Conservation (phyloP, 2,888 invertebrate species). For the Sialis fuliginosa region DNA sequence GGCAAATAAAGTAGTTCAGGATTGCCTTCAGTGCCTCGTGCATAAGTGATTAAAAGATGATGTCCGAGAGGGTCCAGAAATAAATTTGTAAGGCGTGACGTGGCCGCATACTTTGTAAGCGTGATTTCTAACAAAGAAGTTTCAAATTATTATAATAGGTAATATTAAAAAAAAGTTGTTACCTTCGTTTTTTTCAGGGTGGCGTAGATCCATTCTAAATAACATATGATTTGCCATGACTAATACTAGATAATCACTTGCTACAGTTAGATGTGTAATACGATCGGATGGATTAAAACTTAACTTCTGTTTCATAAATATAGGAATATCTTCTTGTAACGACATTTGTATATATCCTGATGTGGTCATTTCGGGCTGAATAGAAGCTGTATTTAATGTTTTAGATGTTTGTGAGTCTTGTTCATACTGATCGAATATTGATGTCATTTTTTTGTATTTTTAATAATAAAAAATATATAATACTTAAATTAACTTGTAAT, state of each 20-base stretch:
- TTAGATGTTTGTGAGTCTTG: slow-evolving; percentile 46
- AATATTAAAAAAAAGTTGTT: slow-evolving; percentile 9
- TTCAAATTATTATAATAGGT: background rate
- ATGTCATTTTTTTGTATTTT: slow-evolving; percentile 41
- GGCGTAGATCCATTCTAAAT: slow-evolving; percentile 62
- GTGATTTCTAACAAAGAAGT: slow-evolving; percentile 45
- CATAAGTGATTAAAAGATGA: slow-evolving; percentile 63
- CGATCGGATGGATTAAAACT: slow-evolving; percentile 61
- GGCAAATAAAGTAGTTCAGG: slow-evolving; percentile 71
- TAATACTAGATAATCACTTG: slow-evolving; percentile 67
- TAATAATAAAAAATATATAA: background rate
- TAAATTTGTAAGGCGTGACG: slow-evolving; percentile 42
- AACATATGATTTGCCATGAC: slow-evolving; percentile 69
- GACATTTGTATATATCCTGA: slow-evolving; percentile 38
- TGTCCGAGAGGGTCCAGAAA: slow-evolving; percentile 77
- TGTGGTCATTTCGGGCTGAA: slow-evolving; percentile 30
- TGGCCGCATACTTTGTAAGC: slow-evolving; percentile 42
- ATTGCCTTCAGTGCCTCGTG: slow-evolving; percentile 32
- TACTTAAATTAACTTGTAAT: background rate
- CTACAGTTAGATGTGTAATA: slow-evolving; percentile 64
- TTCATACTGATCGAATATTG: slow-evolving; percentile 71
- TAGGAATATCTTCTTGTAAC: slow-evolving; percentile 58
- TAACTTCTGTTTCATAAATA: slow-evolving; percentile 73
- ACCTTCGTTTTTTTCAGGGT: slow-evolving; percentile 66
- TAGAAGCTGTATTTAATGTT: slow-evolving; percentile 19